These are phyloP conservation scores for Lasioglossum baleicum DNA, from an alignment of 1,140 invertebrate species.

Conservation along the genomic window DNA sequence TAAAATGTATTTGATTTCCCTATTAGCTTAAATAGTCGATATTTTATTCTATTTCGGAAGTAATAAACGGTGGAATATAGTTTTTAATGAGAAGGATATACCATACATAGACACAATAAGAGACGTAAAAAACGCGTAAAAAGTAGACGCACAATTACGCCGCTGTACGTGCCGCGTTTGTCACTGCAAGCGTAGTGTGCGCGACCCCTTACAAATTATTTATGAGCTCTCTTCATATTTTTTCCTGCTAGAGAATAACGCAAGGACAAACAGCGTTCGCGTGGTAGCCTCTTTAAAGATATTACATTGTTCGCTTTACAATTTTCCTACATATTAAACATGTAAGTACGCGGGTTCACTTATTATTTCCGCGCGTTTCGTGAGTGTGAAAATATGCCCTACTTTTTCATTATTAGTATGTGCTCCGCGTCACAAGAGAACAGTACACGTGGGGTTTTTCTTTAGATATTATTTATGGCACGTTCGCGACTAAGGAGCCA, in stretches of 20 bases:
- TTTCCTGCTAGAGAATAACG: slow-evolving; percentile 57
- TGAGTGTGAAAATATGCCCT: background rate
- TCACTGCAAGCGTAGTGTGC: slow-evolving; percentile 44
- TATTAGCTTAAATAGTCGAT: too few relatives aligned
- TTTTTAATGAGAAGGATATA: background rate
- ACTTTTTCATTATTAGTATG: too few relatives aligned
- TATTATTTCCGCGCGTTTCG: background rate
- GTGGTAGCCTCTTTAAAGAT: background rate
- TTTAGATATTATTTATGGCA: too few relatives aligned
- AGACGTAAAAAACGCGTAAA: slow-evolving; percentile 48
- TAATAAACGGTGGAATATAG: background rate
- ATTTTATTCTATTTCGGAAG: too few relatives aligned
- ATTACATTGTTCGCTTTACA: background rate
- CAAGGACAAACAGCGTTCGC: slow-evolving; percentile 31
- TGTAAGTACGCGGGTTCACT: background rate
- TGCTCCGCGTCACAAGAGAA: too few relatives aligned
- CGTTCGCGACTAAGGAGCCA: too few relatives aligned
- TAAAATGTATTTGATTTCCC: too few relatives aligned
- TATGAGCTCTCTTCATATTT: slow-evolving; percentile 76
- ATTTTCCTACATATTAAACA: background rate
- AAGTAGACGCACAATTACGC: slow-evolving; percentile 71
- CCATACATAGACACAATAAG: background rate
- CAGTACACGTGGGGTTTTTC: too few relatives aligned
- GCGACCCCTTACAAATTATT: slow-evolving; percentile 75
- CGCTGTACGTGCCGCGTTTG: slow-evolving; percentile 68